Evolutionary conservation across 2,888 invertebrate species (phyloP).

Genomic region (Colletes collaris): DNA sequence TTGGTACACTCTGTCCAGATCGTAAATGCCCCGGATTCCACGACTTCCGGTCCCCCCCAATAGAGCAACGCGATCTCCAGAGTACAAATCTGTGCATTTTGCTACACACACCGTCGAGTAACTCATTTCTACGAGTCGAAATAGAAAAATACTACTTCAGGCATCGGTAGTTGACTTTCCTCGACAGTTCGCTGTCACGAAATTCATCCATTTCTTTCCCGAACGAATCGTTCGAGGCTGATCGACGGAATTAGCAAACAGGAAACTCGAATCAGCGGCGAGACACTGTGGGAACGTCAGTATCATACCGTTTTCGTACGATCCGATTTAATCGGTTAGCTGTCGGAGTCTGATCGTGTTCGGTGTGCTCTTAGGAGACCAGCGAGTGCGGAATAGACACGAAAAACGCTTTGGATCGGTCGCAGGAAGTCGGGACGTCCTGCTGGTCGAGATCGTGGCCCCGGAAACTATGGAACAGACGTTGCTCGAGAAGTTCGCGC

Average conservation of each 20-base stretch:
- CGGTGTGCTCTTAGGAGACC: neutral
- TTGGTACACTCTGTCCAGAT: slow-evolving; percentile 35
- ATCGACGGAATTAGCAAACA: slow-evolving; percentile 14
- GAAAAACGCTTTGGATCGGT: slow-evolving; percentile 23
- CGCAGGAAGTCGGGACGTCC: slow-evolving; percentile 63
- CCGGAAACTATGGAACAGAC: slow-evolving; percentile 15
- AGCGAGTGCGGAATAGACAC: neutral
- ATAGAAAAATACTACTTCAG: slow-evolving; percentile 7
- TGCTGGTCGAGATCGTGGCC: slow-evolving; percentile 31
- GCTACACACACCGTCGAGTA: slow-evolving; percentile 39
- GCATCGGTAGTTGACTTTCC: neutral
- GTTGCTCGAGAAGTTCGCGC: slow-evolving; percentile 1
- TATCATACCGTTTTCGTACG: no score
- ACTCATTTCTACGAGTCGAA: slow-evolving; percentile 22
- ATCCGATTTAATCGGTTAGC: no score
- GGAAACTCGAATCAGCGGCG: slow-evolving; percentile 12
- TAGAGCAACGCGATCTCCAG: slow-evolving; percentile 49
- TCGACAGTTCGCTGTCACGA: no score
- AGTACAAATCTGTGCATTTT: slow-evolving; percentile 59
- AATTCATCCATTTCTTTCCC: no score
- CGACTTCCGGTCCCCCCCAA: slow-evolving; percentile 41
- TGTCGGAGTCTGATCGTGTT: no score
- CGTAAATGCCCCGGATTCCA: slow-evolving; percentile 42
- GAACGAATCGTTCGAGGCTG: neutral
- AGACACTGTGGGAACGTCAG: neutral